Percentiles rank a stretch among this genome's conserved stretches.
These are phyloP conservation scores for Lontra canadensis DNA, from an alignment of 2,113 vertebrate genomes.

Conservation along the genomic window DNA sequence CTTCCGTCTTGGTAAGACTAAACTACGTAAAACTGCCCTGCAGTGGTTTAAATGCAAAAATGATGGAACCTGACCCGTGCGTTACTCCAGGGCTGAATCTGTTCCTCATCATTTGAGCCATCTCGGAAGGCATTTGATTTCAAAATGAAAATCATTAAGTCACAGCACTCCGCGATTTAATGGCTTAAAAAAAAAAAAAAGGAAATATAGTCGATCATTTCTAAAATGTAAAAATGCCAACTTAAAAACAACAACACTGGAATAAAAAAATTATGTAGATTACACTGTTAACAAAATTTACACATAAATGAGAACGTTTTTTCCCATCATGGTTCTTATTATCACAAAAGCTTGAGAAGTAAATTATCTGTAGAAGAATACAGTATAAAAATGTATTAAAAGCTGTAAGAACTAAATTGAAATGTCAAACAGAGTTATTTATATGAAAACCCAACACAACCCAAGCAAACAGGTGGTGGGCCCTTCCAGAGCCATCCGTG, in stretches of 20 bases:
- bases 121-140: neutral
- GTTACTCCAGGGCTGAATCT: rapidly evolving
- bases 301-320: slow-evolving; percentile 86
- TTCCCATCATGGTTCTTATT: slow-evolving; percentile 80
- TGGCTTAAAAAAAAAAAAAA: neutral
- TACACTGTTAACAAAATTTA: slow-evolving; percentile 85
- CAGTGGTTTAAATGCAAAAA: neutral
- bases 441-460: slow-evolving; percentile 41
- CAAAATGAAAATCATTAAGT: neutral
- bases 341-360: slow-evolving; percentile 83
- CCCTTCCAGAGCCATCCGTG: slow-evolving; percentile 64
- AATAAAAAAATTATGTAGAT: slow-evolving; percentile 82
- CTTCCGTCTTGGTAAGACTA: rapidly evolving
- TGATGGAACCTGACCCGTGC: neutral
- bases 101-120: too few relatives aligned
- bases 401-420: slow-evolving; percentile 86
- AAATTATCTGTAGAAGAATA: slow-evolving; percentile 85
- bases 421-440: slow-evolving; percentile 87
- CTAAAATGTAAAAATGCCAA: slow-evolving; percentile 68
- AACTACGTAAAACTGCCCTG: neutral
- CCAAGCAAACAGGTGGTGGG: slow-evolving; percentile 74
- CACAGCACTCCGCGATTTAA: neutral
- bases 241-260: slow-evolving; percentile 70
- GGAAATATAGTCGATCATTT: slow-evolving; percentile 37
- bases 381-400: slow-evolving; percentile 87